Conservation (phyloP, 2,888 invertebrate genomes). For the Hemaris fuciformis region DNA sequence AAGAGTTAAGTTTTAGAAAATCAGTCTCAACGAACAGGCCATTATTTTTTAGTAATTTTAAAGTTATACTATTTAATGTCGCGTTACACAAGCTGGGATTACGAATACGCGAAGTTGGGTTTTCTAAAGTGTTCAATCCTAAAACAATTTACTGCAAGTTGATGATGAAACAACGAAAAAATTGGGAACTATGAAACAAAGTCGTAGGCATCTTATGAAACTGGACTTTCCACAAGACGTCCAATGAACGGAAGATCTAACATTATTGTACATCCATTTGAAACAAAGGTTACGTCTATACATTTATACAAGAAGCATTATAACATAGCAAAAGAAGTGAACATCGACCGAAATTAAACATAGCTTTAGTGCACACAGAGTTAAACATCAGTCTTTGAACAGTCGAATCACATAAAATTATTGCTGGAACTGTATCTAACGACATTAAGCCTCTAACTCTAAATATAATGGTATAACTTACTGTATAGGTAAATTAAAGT, state of each 20-base stretch:
- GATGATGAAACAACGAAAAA: no score
- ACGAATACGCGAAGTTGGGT: no score
- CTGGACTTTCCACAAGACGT: background rate
- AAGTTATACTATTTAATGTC: slow-evolving; percentile 43
- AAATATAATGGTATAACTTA: background rate
- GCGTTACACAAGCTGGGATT: background rate
- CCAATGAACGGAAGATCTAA: background rate
- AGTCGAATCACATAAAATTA: slow-evolving; percentile 74
- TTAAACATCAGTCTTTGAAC: slow-evolving; percentile 71
- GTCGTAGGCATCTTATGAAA: background rate
- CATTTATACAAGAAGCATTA: slow-evolving; percentile 31
- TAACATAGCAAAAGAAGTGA: slow-evolving; percentile 33
- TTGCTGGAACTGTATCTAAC: slow-evolving; percentile 61
- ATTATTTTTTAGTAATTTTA: slow-evolving; percentile 64
- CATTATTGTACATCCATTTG: background rate
- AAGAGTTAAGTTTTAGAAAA: slow-evolving; percentile 75
- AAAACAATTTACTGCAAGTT: no score
- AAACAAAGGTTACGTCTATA: background rate
- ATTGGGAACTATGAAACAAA: background rate
- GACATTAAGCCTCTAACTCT: slow-evolving; percentile 13
- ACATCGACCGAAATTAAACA: slow-evolving; percentile 24
- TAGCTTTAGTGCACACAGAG: slow-evolving; percentile 59
- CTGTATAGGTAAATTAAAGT: slow-evolving; percentile 17
- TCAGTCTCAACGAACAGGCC: slow-evolving; percentile 81
- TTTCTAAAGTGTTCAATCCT: no score